Evolutionary conservation across 2,797 vertebrate genomes (phyloP).

Genomic region (Pogoniulus pusillus): DNA sequence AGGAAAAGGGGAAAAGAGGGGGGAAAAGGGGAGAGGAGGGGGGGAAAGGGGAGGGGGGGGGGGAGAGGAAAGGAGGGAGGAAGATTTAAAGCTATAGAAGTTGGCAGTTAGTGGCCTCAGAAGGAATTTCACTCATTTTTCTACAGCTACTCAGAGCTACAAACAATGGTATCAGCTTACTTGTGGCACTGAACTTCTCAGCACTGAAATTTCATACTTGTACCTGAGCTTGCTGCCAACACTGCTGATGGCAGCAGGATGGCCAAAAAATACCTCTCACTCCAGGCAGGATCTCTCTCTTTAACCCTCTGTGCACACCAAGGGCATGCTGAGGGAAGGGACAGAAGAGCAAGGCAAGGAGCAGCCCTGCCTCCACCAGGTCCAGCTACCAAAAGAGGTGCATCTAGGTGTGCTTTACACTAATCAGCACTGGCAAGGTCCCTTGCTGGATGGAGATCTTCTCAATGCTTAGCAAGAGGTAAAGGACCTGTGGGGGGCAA

Average conservation of each 20-base stretch:
- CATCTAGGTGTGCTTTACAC: accelerated
- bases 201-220: not conserved
- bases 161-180: not conserved
- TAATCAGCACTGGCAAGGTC: no score
- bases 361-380: not conserved
- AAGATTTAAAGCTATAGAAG: not conserved
- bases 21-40: no score
- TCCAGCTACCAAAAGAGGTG: not conserved
- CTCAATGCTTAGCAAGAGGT: no score
- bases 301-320: not conserved
- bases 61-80: not conserved
- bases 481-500: no score
- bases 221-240: not conserved
- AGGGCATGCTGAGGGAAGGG: accelerated
- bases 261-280: not conserved
- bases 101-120: not conserved
- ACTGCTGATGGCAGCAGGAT: not conserved
- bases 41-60: not conserved
- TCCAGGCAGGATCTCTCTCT: not conserved
- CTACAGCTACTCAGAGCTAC: not conserved
- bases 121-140: not conserved
- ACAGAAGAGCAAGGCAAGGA: not conserved
- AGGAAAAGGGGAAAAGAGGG: no score
- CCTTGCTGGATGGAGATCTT: no score
- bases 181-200: not conserved